Percentiles rank a stretch among this genome's conserved stretches.
Conservation (phyloP, 2,888 invertebrate species). For the Drosophila seclusa region DNA sequence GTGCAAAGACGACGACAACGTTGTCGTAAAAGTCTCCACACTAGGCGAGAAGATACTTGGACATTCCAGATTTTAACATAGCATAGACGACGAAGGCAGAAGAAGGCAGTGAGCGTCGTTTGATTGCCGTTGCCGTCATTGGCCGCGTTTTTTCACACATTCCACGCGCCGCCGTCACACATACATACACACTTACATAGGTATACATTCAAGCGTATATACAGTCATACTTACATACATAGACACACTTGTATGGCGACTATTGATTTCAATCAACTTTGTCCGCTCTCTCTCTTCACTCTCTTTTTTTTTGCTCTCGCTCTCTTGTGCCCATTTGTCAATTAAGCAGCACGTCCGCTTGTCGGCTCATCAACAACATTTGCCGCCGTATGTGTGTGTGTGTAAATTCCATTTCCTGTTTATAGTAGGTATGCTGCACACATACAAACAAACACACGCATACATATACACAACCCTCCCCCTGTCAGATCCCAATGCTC, state of each 20-base stretch:
- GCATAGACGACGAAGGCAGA: slow-evolving; percentile 4
- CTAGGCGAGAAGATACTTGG: slow-evolving; percentile 55
- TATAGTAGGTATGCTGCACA: slow-evolving; percentile 70
- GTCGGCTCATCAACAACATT: slow-evolving; percentile 64
- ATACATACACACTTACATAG: slow-evolving; percentile 1
- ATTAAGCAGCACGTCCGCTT: slow-evolving; percentile 75
- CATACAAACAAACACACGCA: slow-evolving; percentile 38
- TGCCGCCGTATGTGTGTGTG: slow-evolving; percentile 35
- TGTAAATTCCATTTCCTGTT: slow-evolving; percentile 81
- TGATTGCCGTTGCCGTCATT: slow-evolving; percentile 72
- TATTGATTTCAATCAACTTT: slow-evolving; percentile 77
- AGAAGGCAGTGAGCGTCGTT: slow-evolving; percentile 46
- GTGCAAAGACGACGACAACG: slow-evolving; percentile 44
- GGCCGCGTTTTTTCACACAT: slow-evolving; percentile 80
- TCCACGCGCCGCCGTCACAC: slow-evolving; percentile 57
- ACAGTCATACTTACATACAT: slow-evolving; percentile 33
- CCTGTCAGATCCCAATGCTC: slow-evolving; percentile 24
- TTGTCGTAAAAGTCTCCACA: slow-evolving; percentile 57
- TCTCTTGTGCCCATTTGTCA: slow-evolving; percentile 70
- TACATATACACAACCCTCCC: slow-evolving; percentile 14
- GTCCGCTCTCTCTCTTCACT: slow-evolving; percentile 44
- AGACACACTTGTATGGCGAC: slow-evolving; percentile 61
- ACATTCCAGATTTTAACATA: slow-evolving; percentile 75
- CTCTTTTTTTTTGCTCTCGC: slow-evolving; percentile 35
- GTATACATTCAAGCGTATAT: slow-evolving; percentile 29